phyloP scores from a whole-genome alignment of 92 coral and sea anemone species.

The Anthopleura xanthogrammica region DNA sequence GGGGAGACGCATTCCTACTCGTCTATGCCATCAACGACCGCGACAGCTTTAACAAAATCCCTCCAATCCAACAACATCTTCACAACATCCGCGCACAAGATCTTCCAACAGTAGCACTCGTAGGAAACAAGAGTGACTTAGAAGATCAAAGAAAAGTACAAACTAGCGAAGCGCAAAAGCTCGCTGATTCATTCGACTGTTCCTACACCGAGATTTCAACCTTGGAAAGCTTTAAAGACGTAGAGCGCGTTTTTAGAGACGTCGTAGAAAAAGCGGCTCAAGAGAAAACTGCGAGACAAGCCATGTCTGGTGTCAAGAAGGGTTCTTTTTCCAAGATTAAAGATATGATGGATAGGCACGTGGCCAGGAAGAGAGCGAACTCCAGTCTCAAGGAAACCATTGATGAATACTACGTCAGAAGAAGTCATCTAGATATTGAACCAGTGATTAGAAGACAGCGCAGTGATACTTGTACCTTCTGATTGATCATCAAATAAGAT shows the following conservation, averaged over 20 bases:
- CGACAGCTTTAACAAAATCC: conserved; percentile 55
- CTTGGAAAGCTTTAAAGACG: conserved; percentile 49
- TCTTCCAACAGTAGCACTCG: conserved; percentile 40
- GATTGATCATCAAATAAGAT: neutral
- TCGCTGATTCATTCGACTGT: conserved; percentile 46
- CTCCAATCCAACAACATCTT: conserved; percentile 29
- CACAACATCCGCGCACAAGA: conserved; percentile 40
- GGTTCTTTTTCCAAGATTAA: conserved; percentile 58
- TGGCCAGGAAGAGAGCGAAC: conserved; percentile 64
- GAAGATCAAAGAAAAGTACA: conserved; percentile 50
- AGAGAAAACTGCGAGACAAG: conserved; percentile 45
- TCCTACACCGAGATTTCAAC: conserved; percentile 59
- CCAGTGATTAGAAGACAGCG: conserved; percentile 50
- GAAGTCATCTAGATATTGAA: conserved; percentile 38
- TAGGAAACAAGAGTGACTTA: conserved; percentile 66
- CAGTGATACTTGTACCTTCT: conserved; percentile 61
- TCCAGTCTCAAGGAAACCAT: conserved; percentile 73
- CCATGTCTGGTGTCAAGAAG: conserved; percentile 34
- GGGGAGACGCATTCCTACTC: conserved; percentile 73
- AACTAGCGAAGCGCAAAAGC: conserved; percentile 35
- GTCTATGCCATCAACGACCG: conserved; percentile 73
- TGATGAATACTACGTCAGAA: conserved; percentile 65
- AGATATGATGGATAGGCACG: conserved; percentile 64
- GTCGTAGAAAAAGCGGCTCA: conserved; percentile 31
- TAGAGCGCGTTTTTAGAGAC: conserved; percentile 49